Percentiles rank a stretch among this genome's conserved stretches.
Conservation (phyloP, 1,140 invertebrate species). For the Agrypnia vestita region DNA sequence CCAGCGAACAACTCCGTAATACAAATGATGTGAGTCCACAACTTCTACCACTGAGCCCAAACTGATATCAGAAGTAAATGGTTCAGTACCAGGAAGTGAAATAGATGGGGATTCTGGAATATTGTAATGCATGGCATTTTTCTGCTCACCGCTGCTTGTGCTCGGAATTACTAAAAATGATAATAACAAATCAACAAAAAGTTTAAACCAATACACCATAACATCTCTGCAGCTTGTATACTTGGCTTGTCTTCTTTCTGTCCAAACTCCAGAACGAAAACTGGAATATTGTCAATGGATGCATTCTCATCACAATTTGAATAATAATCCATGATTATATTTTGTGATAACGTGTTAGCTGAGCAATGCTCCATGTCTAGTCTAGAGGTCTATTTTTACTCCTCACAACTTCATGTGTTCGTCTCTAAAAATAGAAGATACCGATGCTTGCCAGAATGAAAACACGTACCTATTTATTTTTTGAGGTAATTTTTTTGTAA, state of each 20-base stretch:
- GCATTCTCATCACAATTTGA: conserved; percentile 55
- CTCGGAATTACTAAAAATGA: conserved; percentile 52
- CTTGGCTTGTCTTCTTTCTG: conserved; percentile 41
- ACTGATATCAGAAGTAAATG: conserved; percentile 74
- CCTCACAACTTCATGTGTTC: conserved; percentile 31
- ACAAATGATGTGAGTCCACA: conserved; percentile 73
- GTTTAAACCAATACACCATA: background rate
- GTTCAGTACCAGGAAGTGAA: conserved; percentile 53
- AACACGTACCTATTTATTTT: background rate
- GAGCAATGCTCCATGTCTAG: conserved; percentile 42
- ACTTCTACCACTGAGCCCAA: conserved; percentile 86
- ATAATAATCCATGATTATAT: conserved; percentile 58
- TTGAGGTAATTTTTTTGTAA: no score
- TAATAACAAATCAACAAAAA: conserved; percentile 7
- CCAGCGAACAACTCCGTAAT: conserved; percentile 91
- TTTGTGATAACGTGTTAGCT: conserved; percentile 43
- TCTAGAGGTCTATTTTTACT: conserved; percentile 34
- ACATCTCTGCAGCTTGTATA: conserved; percentile 6
- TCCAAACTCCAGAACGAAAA: conserved; percentile 59
- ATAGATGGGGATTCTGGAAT: conserved; percentile 47
- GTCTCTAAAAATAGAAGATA: conserved; percentile 46
- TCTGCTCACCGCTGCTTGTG: conserved; percentile 47
- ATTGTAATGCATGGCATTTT: conserved; percentile 48
- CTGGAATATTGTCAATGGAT: conserved; percentile 55
- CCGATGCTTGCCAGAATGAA: conserved; percentile 49